Base-by-base conservation (phyloP, 2,888 invertebrate species). In the Stegana nigrithorax region DNA sequence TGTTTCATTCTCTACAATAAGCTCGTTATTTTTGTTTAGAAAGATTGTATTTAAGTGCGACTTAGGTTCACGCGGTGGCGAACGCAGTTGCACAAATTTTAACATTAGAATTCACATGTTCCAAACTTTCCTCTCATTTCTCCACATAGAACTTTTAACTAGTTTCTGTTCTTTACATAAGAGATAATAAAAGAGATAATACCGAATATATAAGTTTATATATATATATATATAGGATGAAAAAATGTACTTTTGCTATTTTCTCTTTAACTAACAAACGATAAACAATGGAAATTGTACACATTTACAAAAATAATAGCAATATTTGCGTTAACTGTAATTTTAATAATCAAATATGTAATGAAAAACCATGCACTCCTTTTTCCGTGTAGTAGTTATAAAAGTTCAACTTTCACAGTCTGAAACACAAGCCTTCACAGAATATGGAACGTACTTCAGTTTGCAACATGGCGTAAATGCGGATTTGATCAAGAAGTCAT, bases 271-370 rank as follows among this genome's bases (percentile, higher is more conserved):
- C 53, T 55, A 55, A 55, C 53, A 55, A 55, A 55, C 53, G 53
- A 55, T 55, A 55, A 55, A 55, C 53, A 55, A 55, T 55, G 32
- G 19, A 51, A 55, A 55, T 67, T 73, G 75, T 75, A 73, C 66
- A 71, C 62, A 71, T 67, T 68, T 73, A 73, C 69, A 73, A 73
- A 73, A 73, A 73, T 73, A 73, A 71, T 66, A 73, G 67, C 65
- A 69, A 69, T 63, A 69, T 62, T 69, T 71, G 64, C 67, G 72
- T 71, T 21, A 55, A 55, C 36, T 32, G 26, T 53, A 26, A 68
- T 68, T 67, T 71, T 74, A 68, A 70, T n/a, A n/a, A n/a, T n/a
- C n/a, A n/a, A n/a, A n/a, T n/a, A n/a, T n/a, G n/a, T n/a, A n/a
- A n/a, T n/a, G n/a, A n/a, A n/a, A n/a, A n/a, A n/a, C n/a, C n/a